Evolutionary conservation across 2,888 invertebrate genomes (phyloP), one percentile per base, ranked within the genome.

Genomic region (Congeria kusceri): DNA sequence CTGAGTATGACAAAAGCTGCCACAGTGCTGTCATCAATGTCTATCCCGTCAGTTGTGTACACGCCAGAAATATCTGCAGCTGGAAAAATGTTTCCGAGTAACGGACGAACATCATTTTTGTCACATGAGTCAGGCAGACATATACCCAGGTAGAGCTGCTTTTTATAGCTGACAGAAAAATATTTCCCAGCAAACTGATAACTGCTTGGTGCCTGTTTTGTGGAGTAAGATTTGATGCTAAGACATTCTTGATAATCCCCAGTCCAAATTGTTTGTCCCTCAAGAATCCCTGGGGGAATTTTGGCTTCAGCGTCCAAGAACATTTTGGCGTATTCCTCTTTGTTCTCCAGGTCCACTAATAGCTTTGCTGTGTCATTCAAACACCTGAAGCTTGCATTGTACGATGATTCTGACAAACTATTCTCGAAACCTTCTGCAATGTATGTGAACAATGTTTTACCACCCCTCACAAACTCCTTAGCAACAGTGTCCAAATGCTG

Each of bases 51-150:
- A 1, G 68, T 44, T 3, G 68, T 39, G 27, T 56, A 66, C 20
- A 46, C 44, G 20, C 20, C 28, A 20, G 18, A 13, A 3, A 58
- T 58, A 2, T 39, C 59, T 32, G 23, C 61, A 2, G 61, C 20
- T 18, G 53, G 32, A 32, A 62, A 28, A n/a, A n/a, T 25, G 11
- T 18, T 46, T 29, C 46, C 56, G 13, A 20, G 25, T 23, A 57
- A 18, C 9, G 46, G 29, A 4, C 20, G 29, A 47, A 62, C 77
- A 62, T 77, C 71, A 1, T 53, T 27, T 53, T 62, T 46, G 47
- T 56, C 44, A 65, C 80, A 80, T n/a, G 76, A 73, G 20, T 76
- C 62, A 15, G 80, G 80, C 27, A 80, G 59, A 61, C 80, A 80
- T 3, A 72, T 59, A 13, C 80, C 80, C 11, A 80, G 39, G 20